Percentiles rank a stretch among this genome's conserved stretches.
phyloP scores from a whole-genome alignment of 2,113 vertebrate genomes.

The Cinclus cinclus region DNA sequence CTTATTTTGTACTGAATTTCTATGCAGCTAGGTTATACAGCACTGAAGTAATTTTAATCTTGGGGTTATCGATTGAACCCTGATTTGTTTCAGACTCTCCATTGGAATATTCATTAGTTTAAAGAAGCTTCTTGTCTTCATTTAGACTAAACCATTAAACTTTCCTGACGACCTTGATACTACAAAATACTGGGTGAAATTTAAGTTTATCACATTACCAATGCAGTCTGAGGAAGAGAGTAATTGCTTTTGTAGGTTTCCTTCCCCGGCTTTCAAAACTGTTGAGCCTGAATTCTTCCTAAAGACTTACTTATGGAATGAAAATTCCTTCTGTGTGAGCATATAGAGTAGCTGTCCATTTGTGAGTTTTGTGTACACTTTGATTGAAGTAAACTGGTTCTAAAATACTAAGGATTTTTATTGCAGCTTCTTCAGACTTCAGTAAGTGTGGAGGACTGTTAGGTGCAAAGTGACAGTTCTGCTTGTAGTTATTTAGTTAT shows the following conservation, averaged over 20 bases:
- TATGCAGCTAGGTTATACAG: background rate
- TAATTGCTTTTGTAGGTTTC: background rate
- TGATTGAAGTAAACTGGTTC: background rate
- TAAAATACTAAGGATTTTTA: background rate
- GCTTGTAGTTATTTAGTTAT: background rate
- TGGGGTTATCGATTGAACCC: background rate
- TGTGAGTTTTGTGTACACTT: background rate
- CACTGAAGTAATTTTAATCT: background rate
- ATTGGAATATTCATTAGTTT: background rate
- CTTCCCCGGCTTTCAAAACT: background rate
- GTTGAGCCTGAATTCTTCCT: background rate
- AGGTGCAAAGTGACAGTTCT: background rate
- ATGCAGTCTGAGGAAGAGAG: background rate
- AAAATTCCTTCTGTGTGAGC: background rate
- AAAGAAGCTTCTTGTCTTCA: background rate
- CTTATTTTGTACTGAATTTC: background rate
- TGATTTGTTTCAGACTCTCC: background rate
- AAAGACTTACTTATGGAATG: background rate
- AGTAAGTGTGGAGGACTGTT: background rate
- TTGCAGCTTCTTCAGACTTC: background rate
- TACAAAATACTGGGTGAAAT: background rate
- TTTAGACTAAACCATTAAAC: background rate
- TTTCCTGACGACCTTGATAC: background rate
- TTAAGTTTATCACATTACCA: background rate
- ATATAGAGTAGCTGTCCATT: background rate